A percentile compares a stretch with the other conserved stretches of the same genome.
These are phyloP conservation scores for Pseudochirops cupreus DNA, from an alignment of 2,797 vertebrate species.

Conservation along the genomic window DNA sequence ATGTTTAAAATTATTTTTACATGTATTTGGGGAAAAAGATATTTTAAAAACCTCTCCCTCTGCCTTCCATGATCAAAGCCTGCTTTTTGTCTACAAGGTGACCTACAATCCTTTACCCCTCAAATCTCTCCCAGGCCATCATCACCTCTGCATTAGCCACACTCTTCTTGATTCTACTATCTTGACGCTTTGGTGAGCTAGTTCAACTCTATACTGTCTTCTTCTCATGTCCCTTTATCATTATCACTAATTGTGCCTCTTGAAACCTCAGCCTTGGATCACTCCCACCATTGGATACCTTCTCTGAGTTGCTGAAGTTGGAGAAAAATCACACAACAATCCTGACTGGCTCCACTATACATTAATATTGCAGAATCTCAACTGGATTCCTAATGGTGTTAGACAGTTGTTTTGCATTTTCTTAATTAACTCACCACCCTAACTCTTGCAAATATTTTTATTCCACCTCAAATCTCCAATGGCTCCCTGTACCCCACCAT, in stretches of 20 bases:
- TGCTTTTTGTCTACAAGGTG: background rate
- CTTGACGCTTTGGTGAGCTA: background rate
- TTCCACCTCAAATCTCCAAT: background rate
- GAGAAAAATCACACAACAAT: background rate
- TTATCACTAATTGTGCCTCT: background rate
- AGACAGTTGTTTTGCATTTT: background rate
- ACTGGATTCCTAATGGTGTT: background rate
- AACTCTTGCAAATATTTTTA: background rate
- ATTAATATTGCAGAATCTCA: background rate
- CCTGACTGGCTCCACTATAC: background rate
- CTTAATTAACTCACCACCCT: background rate
- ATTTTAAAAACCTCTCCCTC: background rate
- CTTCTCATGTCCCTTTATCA: background rate
- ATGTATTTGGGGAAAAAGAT: background rate
- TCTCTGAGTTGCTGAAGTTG: background rate
- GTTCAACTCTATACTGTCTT: background rate
- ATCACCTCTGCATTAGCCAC: background rate
- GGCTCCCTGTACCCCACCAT: background rate
- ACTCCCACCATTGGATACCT: background rate
- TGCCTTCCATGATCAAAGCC: background rate
- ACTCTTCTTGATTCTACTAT: background rate
- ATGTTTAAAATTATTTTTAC: background rate
- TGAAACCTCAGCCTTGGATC: background rate
- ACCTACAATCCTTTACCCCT: background rate
- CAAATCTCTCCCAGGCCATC: background rate